phyloP scores from a whole-genome alignment of 2,113 vertebrate genomes.

The Limanda limanda region DNA sequence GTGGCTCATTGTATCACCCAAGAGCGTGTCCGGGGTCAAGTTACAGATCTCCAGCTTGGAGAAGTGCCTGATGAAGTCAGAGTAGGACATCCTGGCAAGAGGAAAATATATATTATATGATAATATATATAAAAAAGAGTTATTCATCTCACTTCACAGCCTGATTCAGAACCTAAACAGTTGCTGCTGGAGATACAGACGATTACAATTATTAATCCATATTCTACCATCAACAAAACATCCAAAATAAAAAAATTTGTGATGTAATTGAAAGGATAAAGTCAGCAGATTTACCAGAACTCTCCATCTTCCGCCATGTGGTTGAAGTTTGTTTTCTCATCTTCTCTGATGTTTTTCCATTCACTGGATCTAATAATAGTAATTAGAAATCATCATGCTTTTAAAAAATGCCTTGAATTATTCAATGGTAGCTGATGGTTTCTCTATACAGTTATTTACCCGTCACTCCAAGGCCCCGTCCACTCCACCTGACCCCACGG shows the following conservation, averaged over 20 bases:
- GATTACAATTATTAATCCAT: slow-evolving; percentile 2
- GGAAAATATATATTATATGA: not conserved
- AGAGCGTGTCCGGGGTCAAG: slow-evolving; percentile 85
- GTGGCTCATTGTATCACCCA: slow-evolving; percentile 68
- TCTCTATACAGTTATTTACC: slow-evolving; percentile 70
- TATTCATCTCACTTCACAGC: no score
- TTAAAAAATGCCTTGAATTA: slow-evolving; percentile 4
- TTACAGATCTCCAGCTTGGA: slow-evolving; percentile 90
- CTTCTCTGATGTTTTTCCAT: slow-evolving; percentile 82
- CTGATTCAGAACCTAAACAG: not conserved
- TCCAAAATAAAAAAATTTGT: not conserved
- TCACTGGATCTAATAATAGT: slow-evolving; percentile 81
- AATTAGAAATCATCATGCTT: not conserved
- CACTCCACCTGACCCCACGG: slow-evolving; percentile 93
- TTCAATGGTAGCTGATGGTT: not conserved
- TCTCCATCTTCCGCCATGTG: slow-evolving; percentile 87
- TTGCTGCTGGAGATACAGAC: not conserved
- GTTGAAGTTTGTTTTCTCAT: slow-evolving; percentile 80
- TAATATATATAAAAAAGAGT: no score
- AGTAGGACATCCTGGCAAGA: slow-evolving; percentile 87
- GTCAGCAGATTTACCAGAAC: slow-evolving; percentile 85
- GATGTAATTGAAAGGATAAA: not conserved
- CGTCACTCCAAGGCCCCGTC: slow-evolving; percentile 91
- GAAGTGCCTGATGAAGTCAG: slow-evolving; percentile 87
- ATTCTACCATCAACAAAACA: not conserved